Percentiles rank a stretch among this genome's conserved stretches.
Evolutionary conservation across 2,113 vertebrate species (phyloP).

Genomic region (Pardalotus punctatus): DNA sequence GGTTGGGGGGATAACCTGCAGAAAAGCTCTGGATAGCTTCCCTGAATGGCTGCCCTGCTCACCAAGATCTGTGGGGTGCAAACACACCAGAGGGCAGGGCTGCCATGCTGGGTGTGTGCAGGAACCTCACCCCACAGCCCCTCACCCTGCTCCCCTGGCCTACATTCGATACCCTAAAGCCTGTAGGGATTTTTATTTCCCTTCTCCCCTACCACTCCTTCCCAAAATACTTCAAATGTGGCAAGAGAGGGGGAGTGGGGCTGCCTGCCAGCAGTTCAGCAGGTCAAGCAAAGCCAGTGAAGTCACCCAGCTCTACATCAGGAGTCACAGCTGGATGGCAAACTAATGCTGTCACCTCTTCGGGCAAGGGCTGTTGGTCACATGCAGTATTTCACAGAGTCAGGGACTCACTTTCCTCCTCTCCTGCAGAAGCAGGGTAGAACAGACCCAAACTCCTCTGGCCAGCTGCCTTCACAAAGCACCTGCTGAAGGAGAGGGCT

Average conservation of each 20-base stretch:
- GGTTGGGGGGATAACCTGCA: background rate
- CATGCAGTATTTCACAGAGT: background rate
- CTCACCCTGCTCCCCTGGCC: background rate
- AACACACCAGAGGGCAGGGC: background rate
- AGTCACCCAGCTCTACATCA: background rate
- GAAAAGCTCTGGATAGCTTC: background rate
- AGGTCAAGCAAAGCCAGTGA: fast-evolving
- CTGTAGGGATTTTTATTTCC: background rate
- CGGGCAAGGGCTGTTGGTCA: background rate
- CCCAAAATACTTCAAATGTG: background rate
- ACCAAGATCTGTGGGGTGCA: fast-evolving
- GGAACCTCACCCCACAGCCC: background rate
- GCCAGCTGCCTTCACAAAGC: background rate
- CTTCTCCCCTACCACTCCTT: background rate
- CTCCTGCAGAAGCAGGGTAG: background rate
- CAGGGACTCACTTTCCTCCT: background rate
- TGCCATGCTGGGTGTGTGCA: background rate
- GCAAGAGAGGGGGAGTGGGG: background rate
- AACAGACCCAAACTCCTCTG: background rate
- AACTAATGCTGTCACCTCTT: background rate
- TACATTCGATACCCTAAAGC: fast-evolving
- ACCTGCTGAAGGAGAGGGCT: background rate
- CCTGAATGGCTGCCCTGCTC: background rate
- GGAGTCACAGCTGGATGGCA: background rate
- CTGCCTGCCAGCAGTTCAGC: background rate